Percentiles rank a stretch among this genome's conserved stretches.
Evolutionary conservation across 2,888 invertebrate genomes (phyloP).

Genomic region (Dynastes grantii): DNA sequence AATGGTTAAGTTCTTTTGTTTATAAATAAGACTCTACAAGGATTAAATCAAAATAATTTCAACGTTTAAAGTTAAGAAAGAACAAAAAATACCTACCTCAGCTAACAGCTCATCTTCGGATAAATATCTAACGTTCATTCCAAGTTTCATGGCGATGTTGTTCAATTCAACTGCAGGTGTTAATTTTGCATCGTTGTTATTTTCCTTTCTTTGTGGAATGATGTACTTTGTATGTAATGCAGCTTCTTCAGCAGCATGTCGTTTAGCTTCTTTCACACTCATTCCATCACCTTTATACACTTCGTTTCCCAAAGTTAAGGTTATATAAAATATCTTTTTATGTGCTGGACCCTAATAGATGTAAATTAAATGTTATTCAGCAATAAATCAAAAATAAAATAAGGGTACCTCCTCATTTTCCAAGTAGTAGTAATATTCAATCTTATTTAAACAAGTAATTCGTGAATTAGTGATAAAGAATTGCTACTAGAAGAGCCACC

Average conservation of each 20-base stretch:
- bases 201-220: slow-evolving; percentile 58
- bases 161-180: slow-evolving; percentile 66
- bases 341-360: slow-evolving; percentile 63
- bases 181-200: slow-evolving; percentile 55
- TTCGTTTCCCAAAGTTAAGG: slow-evolving; percentile 64
- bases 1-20: slow-evolving; percentile 30
- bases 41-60: background rate
- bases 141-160: slow-evolving; percentile 64
- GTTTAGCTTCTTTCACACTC: slow-evolving; percentile 64
- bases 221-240: slow-evolving; percentile 62
- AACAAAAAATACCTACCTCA: slow-evolving; percentile 6
- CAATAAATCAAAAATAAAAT: slow-evolving; percentile 13
- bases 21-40: slow-evolving; percentile 35
- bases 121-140: slow-evolving; percentile 61
- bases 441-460: slow-evolving; percentile 53
- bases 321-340: slow-evolving; percentile 61
- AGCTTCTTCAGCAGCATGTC: slow-evolving; percentile 61
- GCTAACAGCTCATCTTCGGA: slow-evolving; percentile 45
- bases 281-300: slow-evolving; percentile 60
- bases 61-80: no score
- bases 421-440: slow-evolving; percentile 53
- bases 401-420: slow-evolving; percentile 52
- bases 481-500: slow-evolving; percentile 44
- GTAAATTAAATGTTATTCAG: background rate
- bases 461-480: slow-evolving; percentile 51